Evolutionary conservation across 37 sponge, comb jelly and placozoan genomes (phyloP).

Genomic region (Haliclona indistincta): DNA sequence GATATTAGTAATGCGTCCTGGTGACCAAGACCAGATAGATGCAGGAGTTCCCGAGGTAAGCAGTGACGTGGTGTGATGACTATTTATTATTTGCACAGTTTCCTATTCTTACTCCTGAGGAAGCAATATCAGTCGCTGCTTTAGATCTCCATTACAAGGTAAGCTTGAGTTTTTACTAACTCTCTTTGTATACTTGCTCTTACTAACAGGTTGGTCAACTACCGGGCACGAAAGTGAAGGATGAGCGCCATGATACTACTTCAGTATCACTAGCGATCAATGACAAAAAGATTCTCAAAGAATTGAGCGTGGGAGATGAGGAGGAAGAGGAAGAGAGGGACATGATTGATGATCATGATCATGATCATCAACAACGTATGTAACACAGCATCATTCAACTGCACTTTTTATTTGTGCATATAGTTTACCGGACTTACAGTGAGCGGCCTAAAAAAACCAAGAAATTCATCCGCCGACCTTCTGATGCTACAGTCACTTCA

Average conservation of each 20-base stretch:
- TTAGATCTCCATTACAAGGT: constrained; percentile 47
- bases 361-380: too few species aligned
- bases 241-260: neutral
- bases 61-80: neutral
- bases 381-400: too few species aligned
- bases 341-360: too few species aligned
- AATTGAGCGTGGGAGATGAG: neutral
- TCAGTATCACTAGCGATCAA: neutral
- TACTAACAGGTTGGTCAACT: too few species aligned
- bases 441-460: too few species aligned
- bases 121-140: constrained; percentile 49
- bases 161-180: neutral
- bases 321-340: neutral
- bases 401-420: too few species aligned
- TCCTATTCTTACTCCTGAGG: constrained; percentile 33
- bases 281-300: neutral
- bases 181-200: too few species aligned
- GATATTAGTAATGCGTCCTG: too few species aligned
- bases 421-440: too few species aligned
- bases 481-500: too few species aligned
- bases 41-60: neutral
- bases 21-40: too few species aligned
- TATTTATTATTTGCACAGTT: constrained; percentile 20
- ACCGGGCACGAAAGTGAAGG: neutral
- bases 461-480: too few species aligned